A percentile compares a stretch with the other conserved stretches of the same genome.
Conservation (phyloP, 1,140 invertebrate genomes). For the Neotoxoptera formosana region DNA sequence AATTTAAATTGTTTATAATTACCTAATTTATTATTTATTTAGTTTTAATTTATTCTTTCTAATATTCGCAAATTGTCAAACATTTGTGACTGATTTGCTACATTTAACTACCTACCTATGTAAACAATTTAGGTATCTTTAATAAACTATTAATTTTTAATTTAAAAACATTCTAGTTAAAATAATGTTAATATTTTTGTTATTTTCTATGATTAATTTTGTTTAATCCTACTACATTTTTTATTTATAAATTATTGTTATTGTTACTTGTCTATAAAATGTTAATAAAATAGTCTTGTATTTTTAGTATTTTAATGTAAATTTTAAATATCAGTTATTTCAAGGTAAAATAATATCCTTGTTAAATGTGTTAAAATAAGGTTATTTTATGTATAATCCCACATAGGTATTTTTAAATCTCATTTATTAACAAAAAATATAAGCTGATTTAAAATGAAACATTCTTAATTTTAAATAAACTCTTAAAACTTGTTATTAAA, state of each 20-base stretch:
- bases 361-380: background rate
- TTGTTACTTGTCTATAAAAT: background rate
- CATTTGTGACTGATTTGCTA: background rate
- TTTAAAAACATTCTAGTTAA: background rate
- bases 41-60: background rate
- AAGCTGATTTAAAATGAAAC: background rate
- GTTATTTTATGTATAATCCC: background rate
- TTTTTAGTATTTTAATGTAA: slow-evolving; percentile 7
- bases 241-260: no score
- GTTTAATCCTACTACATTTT: no score
- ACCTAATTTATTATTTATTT: background rate
- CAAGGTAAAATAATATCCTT: background rate
- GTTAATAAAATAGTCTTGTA: background rate
- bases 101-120: no score
- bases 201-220: background rate
- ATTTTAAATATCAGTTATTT: background rate
- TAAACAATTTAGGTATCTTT: background rate
- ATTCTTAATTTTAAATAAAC: background rate
- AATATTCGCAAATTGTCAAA: no score
- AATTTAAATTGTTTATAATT: background rate
- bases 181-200: background rate
- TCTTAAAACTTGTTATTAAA: background rate
- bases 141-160: background rate
- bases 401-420: background rate
- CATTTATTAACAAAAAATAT: background rate